Percentiles rank a stretch among this genome's conserved stretches.
Evolutionary conservation across 2,797 vertebrate genomes (phyloP).

Genomic region (Pogoniulus pusillus): DNA sequence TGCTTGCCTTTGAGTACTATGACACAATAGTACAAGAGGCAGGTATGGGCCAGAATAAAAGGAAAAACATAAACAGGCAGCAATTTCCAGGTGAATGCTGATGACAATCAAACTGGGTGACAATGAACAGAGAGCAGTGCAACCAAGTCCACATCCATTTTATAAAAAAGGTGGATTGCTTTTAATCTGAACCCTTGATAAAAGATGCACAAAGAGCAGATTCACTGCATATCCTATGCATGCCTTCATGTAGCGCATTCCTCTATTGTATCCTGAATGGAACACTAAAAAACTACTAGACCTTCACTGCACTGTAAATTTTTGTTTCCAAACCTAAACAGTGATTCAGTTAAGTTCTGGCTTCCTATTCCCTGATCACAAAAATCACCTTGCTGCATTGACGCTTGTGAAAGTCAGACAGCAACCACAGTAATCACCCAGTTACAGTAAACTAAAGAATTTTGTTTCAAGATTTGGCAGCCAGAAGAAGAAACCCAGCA

Average conservation of each 20-base stretch:
- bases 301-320: conserved; percentile 23
- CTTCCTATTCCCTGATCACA: not conserved
- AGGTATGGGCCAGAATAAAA: not conserved
- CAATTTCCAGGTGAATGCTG: conserved; percentile 17
- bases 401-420: not conserved
- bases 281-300: conserved; percentile 33
- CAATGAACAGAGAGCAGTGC: conserved; percentile 16
- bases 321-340: conserved; percentile 24
- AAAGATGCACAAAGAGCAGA: conserved; percentile 52
- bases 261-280: conserved; percentile 43
- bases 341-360: not conserved
- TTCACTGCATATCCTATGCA: conserved; percentile 71
- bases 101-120: conserved; percentile 17
- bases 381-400: conserved; percentile 14
- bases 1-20: not conserved
- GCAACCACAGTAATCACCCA: not conserved
- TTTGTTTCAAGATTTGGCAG: conserved; percentile 20
- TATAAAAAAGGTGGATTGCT: not conserved
- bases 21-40: not conserved
- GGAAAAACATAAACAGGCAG: conserved; percentile 1
- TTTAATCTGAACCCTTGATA: conserved; percentile 30
- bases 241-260: conserved; percentile 68
- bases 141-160: not conserved
- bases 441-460: not conserved
- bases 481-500: not conserved